Base-by-base conservation (phyloP, 1,140 invertebrate genomes). In the Bombus ignitus region DNA sequence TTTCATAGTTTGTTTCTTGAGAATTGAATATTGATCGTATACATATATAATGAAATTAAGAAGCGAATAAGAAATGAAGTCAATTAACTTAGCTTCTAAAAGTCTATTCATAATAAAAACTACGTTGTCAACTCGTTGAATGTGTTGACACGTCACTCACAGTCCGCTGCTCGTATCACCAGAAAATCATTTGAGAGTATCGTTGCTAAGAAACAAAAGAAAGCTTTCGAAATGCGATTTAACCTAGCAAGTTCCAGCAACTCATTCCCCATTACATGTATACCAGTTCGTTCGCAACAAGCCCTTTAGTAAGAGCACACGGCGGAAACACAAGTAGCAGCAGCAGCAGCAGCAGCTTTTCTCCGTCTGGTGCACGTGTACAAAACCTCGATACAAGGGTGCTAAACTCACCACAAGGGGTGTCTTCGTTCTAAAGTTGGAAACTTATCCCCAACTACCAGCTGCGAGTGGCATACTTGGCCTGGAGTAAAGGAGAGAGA, bases 331-430 rank as follows among this genome's bases (percentile, higher is more conserved):
- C 70, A 57, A 87, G 77, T 72, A 84, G 66, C 82, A 76, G 37
- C 65, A 18, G 53, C 10, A 62, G 18, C 37, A 25, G 66, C 44
- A 42, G 37, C 12, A 42, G 37, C 37, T 53, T 84, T 68, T 68
- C 68, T 35, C 44, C 44, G 32, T 37, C 37, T 65, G 65, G 3
- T 25, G 81, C 37, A 44, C 65, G 73, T 83, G 90, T 68, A 53
- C 86, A 39, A 62, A 85, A 68, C 86, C 84, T 79, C 79, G 86
- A 90, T 92, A 87, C 90, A 88, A 84, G 81, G 83, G 78, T 84
- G 89, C 81, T 87, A 83, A 90, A 90, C 77, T 91, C 89, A 77
- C 86, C 87, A 74, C 90, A 85, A 89, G 82, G 83, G 86, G 71
- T 77, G 82, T 90, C 86, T 81, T 90, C 79, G 74, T 84, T 78